Base-by-base conservation (phyloP, 2,797 vertebrate species). In the Otolemur crassicaudatus region DNA sequence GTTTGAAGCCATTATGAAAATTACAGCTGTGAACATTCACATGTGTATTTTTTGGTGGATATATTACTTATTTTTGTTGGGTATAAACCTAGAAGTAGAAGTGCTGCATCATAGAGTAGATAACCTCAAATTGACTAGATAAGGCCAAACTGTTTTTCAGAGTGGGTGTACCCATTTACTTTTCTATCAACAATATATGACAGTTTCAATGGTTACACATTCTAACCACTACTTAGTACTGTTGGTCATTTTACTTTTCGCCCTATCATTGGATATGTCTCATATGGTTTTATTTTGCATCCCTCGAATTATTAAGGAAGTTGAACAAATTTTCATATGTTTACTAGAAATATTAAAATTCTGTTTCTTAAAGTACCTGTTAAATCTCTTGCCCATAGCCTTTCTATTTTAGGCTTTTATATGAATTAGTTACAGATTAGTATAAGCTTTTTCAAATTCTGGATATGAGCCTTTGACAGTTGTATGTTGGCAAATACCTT, bases 211-310 rank as follows among this genome's bases (percentile, higher is more conserved):
- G 60, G 49, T 34, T 91, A 5, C 16, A 43, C 25, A 81, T 72
- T 77, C 53, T 95, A 88, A 65, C 23, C n/a, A 92, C 92, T 69
- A 79, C 16, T 82, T 67, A 13, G 1, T 49, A 43, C 79, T 87
- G 87, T 46, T 19, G n/a, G 12, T 20, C 27, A 84, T 95, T 95
- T 46, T 11, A 92, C 76, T 90, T 92, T 94, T 61, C 87, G 56
- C 40, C 25, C 70, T 91, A 61, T 23, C 76, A 9, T 56, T 49
- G 25, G 75, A 75, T 34, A 12, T 89, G 25, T 65, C 19, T 79
- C 84, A 72, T 53, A 67, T 31, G 34, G 25, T 69, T 96, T 90
- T 63, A 70, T 84, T 87, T 90, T 94, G 4, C 27, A 75, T 87
- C 90, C 43, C 31, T 23, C 2, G n/a, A 76, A 84, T 83, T 91